Evolutionary conservation across 2,797 vertebrate genomes (phyloP), one percentile per base, ranked within the genome.

Genomic region (Parotocinclus haroldoi): DNA sequence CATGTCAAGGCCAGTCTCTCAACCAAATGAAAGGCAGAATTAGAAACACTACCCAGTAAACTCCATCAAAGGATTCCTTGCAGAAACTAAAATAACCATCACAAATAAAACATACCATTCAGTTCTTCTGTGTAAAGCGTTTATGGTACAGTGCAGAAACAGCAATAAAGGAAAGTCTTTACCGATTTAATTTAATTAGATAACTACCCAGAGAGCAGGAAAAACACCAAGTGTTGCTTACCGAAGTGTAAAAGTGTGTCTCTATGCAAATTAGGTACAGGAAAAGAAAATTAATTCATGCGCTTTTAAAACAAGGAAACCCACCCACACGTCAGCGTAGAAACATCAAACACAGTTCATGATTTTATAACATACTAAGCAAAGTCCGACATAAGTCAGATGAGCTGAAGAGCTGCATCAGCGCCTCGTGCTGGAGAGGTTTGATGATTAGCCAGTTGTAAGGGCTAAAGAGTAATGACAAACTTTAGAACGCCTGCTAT

Each of bases 301-400:
- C 10, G 7, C 14, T 7, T 49, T 13, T 49, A 7, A 49, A 49
- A 49, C 12, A 13, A 49, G 46, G 14, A 49, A 49, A 13, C 39
- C 55, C 37, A n/a, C 36, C 39, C 9, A 36, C 17, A 19, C 16
- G 7, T 11, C 4, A 4, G 2, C 18, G 14, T 1, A 53, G 18
- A 13, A 12, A 12, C 10, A 9, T 53, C 27, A 27, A 53, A 3
- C 38, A 68, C 18, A 50, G 69, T 66, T 66, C 70, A 78, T 72
- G 49, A 67, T 72, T 64, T 80, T 51, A 49, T 27, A 16, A 48
- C 27, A 59, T 42, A 63, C 42, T 18, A 55, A 78, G 63, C 53
- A 56, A 76, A 74, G 58, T 68, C 68, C 67, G 71, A 66, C 62
- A 72, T 37, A 74, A 57, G 73, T 72, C 80, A 79, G 40, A 19